Evolutionary conservation across 2,113 vertebrate species (phyloP).

Genomic region (Engraulis encrasicolus): DNA sequence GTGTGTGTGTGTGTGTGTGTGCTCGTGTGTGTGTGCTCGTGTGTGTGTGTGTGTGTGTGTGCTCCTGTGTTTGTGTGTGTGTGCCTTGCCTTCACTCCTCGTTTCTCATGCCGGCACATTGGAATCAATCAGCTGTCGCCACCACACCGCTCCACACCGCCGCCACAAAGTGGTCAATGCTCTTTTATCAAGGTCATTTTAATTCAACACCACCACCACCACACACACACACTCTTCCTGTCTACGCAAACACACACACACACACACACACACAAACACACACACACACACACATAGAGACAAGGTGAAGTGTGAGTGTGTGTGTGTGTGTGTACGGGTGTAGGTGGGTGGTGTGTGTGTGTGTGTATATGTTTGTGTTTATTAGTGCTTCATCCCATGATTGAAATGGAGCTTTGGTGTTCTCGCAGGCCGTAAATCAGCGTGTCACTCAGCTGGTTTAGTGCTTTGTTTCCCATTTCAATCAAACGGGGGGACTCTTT

Average conservation of each 20-base stretch:
- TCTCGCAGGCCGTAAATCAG: constrained; percentile 70
- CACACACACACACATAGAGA: too few relatives aligned
- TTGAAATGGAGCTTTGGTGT: constrained; percentile 75
- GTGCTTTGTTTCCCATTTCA: constrained; percentile 81
- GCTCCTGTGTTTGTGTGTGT: too few relatives aligned
- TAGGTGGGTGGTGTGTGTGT: neutral
- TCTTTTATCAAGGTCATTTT: constrained; percentile 51
- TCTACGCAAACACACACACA: too few relatives aligned
- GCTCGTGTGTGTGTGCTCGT: too few relatives aligned
- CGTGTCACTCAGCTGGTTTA: constrained; percentile 75
- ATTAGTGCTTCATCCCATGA: constrained; percentile 77
- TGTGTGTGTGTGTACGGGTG: too few relatives aligned
- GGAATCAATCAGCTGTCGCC: constrained; percentile 30
- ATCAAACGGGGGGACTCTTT: constrained; percentile 72
- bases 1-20: too few relatives aligned
- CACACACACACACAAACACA: too few relatives aligned
- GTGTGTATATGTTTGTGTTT: constrained; percentile 66
- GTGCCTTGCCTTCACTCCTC: neutral
- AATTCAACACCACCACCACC: constrained; percentile 1
- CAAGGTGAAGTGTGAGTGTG: too few relatives aligned
- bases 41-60: too few relatives aligned
- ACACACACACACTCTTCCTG: neutral
- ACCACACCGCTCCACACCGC: too few relatives aligned
- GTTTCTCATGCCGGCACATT: constrained; percentile 7
- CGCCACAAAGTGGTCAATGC: constrained; percentile 2